phyloP scores from a whole-genome alignment of 2,113 vertebrate genomes.

The Columbina picui region DNA sequence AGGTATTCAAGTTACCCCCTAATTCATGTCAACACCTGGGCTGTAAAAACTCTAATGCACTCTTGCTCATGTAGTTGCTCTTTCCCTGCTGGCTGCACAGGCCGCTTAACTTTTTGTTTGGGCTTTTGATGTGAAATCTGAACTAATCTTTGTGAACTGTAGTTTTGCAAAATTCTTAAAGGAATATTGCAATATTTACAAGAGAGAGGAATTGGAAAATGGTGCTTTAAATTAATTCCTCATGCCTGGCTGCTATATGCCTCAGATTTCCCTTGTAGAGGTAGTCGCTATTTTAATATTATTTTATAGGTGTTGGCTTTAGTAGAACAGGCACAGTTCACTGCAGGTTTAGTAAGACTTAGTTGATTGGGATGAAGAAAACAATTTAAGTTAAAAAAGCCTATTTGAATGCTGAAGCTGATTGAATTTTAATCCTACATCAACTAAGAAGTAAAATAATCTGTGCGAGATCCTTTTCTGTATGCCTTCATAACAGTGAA shows the following conservation, averaged over 20 bases:
- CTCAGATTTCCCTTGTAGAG: constrained; percentile 15
- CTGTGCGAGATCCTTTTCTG: not conserved
- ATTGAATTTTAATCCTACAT: not conserved
- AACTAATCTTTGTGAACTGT: constrained; percentile 1
- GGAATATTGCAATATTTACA: constrained; percentile 32
- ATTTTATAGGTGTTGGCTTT: constrained; percentile 33
- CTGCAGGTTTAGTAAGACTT: not conserved
- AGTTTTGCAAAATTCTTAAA: constrained; percentile 41
- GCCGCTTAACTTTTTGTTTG: constrained; percentile 3
- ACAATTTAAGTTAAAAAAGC: not conserved
- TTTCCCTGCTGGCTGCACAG: not conserved
- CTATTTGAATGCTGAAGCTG: not conserved
- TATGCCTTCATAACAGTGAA: not conserved
- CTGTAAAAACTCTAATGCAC: constrained; percentile 22
- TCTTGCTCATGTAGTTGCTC: not conserved
- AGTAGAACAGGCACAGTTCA: not conserved
- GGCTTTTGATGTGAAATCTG: constrained; percentile 47
- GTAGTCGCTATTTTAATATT: not conserved
- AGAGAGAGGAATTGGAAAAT: not conserved
- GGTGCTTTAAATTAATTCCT: constrained; percentile 13
- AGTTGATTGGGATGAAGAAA: not conserved
- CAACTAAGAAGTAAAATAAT: not conserved
- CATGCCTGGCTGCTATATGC: not conserved
- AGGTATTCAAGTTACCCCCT: constrained; percentile 26
- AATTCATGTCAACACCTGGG: constrained; percentile 37